Evolutionary conservation across 2,797 vertebrate genomes (phyloP).

Genomic region (Tokudaia muenninki): DNA sequence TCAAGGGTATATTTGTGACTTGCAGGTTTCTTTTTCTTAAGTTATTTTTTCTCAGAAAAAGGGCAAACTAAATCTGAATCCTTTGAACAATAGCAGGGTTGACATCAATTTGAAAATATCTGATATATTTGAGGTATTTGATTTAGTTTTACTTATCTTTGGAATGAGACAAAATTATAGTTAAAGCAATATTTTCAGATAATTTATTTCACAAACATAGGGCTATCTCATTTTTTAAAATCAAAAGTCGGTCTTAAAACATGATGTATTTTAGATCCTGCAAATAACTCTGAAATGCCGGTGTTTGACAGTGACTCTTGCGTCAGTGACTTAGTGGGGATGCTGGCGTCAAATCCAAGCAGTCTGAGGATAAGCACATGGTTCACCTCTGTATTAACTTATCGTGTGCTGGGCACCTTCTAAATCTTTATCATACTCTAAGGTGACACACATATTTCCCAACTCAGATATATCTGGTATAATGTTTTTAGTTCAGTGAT

Average conservation of each 20-base stretch:
- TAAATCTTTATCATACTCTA: constrained; percentile 14
- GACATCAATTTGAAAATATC: constrained; percentile 35
- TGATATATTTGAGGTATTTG: constrained; percentile 8
- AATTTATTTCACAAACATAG: neutral
- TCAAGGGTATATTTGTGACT: constrained; percentile 39
- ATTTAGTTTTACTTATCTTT: constrained; percentile 16
- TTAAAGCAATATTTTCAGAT: neutral
- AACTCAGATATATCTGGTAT: constrained; percentile 3
- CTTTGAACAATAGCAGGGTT: constrained; percentile 12
- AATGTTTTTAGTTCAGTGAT: constrained; percentile 40
- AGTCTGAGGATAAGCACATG: too few relatives aligned
- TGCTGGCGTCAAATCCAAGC: too few relatives aligned
- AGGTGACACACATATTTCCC: neutral
- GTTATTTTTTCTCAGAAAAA: neutral
- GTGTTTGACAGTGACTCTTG: neutral
- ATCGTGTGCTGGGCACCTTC: neutral
- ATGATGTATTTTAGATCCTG: neutral
- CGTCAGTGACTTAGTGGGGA: too few relatives aligned
- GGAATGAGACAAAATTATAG: constrained; percentile 47
- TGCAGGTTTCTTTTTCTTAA: neutral
- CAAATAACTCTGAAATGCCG: neutral
- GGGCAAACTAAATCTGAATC: constrained; percentile 52
- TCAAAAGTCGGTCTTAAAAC: neutral
- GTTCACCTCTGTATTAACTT: neutral
- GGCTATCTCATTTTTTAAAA: constrained; percentile 19